Evolutionary conservation across 2,888 invertebrate genomes (phyloP), one percentile per base, ranked within the genome.

Genomic region (Synergus laeviventris): DNA sequence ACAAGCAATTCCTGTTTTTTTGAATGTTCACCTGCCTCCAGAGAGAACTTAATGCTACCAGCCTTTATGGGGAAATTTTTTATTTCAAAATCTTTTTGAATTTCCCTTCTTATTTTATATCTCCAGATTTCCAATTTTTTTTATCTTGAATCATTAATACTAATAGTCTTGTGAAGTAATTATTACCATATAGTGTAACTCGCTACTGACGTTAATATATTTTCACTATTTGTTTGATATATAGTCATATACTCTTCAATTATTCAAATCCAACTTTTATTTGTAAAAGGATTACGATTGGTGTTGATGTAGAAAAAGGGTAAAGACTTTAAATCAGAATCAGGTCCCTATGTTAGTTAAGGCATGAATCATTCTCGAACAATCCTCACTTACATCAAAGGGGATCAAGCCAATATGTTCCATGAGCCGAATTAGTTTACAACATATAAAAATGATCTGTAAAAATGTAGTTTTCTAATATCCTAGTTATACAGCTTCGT

Each of bases 231-330:
- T 5, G 18, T 9, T 9, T 54, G 9, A 9, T 54, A 2, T 18
- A 18, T 9, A 54, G 18, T 54, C n/a, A 54, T 18, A 54, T 18
- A 18, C n/a, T 24, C 59, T 59, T 18, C 21, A 24, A 59, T 59
- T 59, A 18, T 59, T 59, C 5, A 14, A 59, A 24, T 14, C 14
- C 24, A 21, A 4, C 21, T 24, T 59, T 59, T 59, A 62, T 38
- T 38, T 38, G 62, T 62, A 12, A 62, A n/a, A 62, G 62, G 62
- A 62, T 62, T 62, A 62, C 62, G 18, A 62, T 62, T 62, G 11
- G 62, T 36, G 36, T 62, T 38, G 11, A 38, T 62, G 38, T 62
- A 62, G 7, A 38, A 38, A 24, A 62, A 38, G 62, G 62, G n/a
- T 62, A 62, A 38, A 38, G 11, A 18, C 38, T 62, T 36, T 38